These are phyloP conservation scores for Trissolcus brochymenae DNA, from an alignment of 2,888 invertebrate genomes.

Conservation along the genomic window DNA sequence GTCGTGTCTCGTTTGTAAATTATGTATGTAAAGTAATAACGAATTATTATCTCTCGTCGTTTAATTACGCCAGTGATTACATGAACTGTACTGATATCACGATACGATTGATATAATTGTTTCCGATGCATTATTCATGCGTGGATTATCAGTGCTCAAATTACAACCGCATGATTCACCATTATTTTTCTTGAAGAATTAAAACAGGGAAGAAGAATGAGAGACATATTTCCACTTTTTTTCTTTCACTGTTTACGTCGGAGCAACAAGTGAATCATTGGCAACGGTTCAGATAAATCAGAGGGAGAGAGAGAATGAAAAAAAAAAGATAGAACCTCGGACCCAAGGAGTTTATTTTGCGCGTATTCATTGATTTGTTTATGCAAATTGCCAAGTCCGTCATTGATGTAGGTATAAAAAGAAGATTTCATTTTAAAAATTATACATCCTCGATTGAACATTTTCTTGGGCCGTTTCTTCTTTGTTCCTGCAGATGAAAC, in stretches of 20 bases:
- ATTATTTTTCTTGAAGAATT: conserved; percentile 35
- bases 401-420: not conserved
- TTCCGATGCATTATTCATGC: conserved; percentile 38
- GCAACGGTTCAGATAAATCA: conserved; percentile 45
- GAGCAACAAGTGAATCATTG: conserved; percentile 52
- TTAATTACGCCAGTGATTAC: conserved; percentile 34
- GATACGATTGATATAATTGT: conserved; percentile 34
- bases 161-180: conserved; percentile 41
- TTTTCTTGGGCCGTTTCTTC: not conserved
- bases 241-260: conserved; percentile 39
- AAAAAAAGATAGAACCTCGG: conserved; percentile 3
- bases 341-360: conserved; percentile 13
- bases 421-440: not conserved
- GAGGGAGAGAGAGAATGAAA: conserved; percentile 7
- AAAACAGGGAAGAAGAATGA: conserved; percentile 29
- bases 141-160: conserved; percentile 41
- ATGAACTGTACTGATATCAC: conserved; percentile 22
- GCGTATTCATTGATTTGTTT: conserved; percentile 27
- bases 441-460: not conserved
- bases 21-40: conserved; percentile 9
- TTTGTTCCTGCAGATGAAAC: not conserved
- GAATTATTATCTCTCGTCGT: conserved; percentile 5
- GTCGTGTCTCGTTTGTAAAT: not conserved
- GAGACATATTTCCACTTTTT: conserved; percentile 31
- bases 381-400: conserved; percentile 16